Conservation (phyloP, 1,140 invertebrate species). For the Battus philenor region DNA sequence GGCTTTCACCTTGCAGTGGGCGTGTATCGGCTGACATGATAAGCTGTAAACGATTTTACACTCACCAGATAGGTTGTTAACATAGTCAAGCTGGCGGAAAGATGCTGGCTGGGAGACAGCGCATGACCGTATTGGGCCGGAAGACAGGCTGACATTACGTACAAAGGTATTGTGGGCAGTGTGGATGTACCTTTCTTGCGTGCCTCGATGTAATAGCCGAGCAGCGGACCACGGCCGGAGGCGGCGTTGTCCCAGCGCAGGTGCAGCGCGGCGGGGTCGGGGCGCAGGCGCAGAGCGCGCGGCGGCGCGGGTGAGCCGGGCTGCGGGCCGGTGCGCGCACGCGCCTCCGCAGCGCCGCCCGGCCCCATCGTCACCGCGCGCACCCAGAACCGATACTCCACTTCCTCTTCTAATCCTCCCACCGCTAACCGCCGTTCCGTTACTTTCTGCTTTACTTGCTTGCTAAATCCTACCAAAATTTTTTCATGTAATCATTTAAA, state of each 20-base stretch:
- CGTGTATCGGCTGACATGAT: too few relatives aligned
- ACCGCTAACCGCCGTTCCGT: slow-evolving; percentile 87
- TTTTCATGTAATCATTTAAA: too few relatives aligned
- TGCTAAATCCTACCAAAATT: slow-evolving; percentile 86
- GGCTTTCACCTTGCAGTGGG: too few relatives aligned
- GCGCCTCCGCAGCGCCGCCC: slow-evolving; percentile 84
- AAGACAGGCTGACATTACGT: too few relatives aligned
- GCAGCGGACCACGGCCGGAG: slow-evolving; percentile 88
- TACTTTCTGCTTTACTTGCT: slow-evolving; percentile 96
- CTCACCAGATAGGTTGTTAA: too few relatives aligned
- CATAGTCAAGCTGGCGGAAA: too few relatives aligned
- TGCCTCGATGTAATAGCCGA: slow-evolving; percentile 95
- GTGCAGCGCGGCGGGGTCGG: slow-evolving; percentile 89
- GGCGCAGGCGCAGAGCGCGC: slow-evolving; percentile 82
- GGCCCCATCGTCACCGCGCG: slow-evolving; percentile 92
- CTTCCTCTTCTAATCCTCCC: slow-evolving; percentile 92
- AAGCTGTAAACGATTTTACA: too few relatives aligned
- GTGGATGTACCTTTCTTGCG: slow-evolving; percentile 91
- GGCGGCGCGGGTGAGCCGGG: slow-evolving; percentile 88
- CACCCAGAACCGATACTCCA: slow-evolving; percentile 93
- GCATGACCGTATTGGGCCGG: too few relatives aligned
- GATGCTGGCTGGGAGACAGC: too few relatives aligned
- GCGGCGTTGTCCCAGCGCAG: slow-evolving; percentile 92
- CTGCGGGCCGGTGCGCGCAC: slow-evolving; percentile 96
- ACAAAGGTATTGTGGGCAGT: too few relatives aligned